Conservation (phyloP, 2,888 invertebrate species). For the Clitarchus hookeri region DNA sequence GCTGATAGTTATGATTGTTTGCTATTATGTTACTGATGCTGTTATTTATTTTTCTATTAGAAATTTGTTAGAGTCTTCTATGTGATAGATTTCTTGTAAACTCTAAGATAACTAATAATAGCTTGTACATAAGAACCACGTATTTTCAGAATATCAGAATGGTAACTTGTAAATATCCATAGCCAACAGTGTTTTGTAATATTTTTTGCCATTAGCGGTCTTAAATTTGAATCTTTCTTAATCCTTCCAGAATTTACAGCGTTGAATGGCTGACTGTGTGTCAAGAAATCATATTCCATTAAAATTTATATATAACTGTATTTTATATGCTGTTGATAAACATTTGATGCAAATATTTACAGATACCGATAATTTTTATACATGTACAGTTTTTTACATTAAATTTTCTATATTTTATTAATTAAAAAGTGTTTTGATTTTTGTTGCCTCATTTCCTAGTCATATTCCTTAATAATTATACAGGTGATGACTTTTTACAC, state of each 20-base stretch:
- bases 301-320: slow-evolving; percentile 14
- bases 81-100: not conserved
- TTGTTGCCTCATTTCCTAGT: not conserved
- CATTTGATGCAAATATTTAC: not conserved
- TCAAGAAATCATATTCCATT: not conserved
- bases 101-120: not conserved
- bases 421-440: not conserved
- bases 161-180: not conserved
- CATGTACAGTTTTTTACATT: slow-evolving; percentile 7
- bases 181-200: not conserved
- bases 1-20: not conserved
- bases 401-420: slow-evolving; percentile 14
- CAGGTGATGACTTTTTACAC: no score
- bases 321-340: slow-evolving; percentile 10
- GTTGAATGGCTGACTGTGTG: no score
- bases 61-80: slow-evolving; percentile 14
- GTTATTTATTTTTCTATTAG: slow-evolving; percentile 14
- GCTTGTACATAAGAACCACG: not conserved
- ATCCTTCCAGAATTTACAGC: not conserved
- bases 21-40: slow-evolving; percentile 4
- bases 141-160: not conserved
- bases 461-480: no score
- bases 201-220: not conserved
- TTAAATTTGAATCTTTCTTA: not conserved
- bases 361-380: not conserved